phyloP scores from a whole-genome alignment of 2,797 vertebrate genomes.

The Manis javanica region DNA sequence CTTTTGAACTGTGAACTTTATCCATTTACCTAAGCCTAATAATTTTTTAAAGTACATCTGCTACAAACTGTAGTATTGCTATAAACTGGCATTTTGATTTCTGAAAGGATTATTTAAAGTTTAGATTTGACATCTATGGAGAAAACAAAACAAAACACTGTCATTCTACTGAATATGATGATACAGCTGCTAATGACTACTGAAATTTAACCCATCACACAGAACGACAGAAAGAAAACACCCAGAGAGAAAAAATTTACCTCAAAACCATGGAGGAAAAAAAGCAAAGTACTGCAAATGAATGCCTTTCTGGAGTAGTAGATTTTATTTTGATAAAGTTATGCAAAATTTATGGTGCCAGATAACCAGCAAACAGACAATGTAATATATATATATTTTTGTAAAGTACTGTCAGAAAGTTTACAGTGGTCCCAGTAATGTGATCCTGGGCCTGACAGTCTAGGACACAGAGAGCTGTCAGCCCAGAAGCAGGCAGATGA shows the following conservation, averaged over 20 bases:
- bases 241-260: conserved; percentile 81
- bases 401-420: conserved; percentile 91
- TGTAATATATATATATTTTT: conserved; percentile 83
- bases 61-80: conserved; percentile 90
- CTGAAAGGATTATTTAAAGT: conserved; percentile 91
- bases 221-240: conserved; percentile 81
- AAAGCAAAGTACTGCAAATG: conserved; percentile 84
- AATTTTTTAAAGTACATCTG: conserved; percentile 91
- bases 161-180: conserved; percentile 85
- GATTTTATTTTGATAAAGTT: conserved; percentile 91
- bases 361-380: conserved; percentile 90
- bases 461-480: conserved; percentile 96
- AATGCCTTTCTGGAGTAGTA: conserved; percentile 87
- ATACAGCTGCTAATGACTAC: conserved; percentile 89
- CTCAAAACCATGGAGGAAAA: conserved; percentile 80
- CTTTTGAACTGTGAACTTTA: conserved; percentile 87
- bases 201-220: conserved; percentile 89
- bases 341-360: conserved; percentile 87
- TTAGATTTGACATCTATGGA: conserved; percentile 93
- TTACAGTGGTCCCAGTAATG: conserved; percentile 88
- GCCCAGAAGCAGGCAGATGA: conserved; percentile 91
- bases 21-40: conserved; percentile 86
- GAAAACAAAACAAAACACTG: conserved; percentile 69
- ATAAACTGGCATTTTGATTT: conserved; percentile 92
- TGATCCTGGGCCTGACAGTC: conserved; percentile 93